These are phyloP conservation scores for Corythaeola cristata DNA, from an alignment of 2,113 vertebrate genomes.

Conservation along the genomic window DNA sequence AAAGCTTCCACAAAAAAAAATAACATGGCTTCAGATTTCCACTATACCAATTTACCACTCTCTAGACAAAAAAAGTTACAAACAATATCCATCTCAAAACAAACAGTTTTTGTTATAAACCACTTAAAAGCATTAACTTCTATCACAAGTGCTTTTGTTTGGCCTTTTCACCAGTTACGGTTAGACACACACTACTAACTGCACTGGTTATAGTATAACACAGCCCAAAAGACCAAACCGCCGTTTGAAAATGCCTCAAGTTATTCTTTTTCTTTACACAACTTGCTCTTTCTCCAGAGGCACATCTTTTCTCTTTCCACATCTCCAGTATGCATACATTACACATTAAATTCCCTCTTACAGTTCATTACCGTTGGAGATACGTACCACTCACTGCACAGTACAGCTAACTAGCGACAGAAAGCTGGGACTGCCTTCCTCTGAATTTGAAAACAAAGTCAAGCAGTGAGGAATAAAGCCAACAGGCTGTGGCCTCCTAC, in stretches of 20 bases:
- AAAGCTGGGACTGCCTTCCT: background rate
- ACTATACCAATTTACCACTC: background rate
- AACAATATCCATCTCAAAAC: background rate
- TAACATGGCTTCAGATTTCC: background rate
- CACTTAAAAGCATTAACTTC: background rate
- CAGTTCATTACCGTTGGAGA: background rate
- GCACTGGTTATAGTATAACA: background rate
- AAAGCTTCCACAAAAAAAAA: background rate
- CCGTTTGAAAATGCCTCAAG: background rate
- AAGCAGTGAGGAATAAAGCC: background rate
- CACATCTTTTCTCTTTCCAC: rapidly evolving
- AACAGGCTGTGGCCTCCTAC: background rate
- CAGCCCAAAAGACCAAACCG: background rate
- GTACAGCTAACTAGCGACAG: background rate
- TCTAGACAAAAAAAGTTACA: background rate
- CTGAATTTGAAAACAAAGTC: background rate
- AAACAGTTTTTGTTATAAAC: background rate
- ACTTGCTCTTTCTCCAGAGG: background rate
- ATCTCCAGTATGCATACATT: rapidly evolving
- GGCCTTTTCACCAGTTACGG: background rate
- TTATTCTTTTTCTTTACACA: background rate
- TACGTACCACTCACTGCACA: background rate
- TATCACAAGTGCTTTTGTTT: background rate
- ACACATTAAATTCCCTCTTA: background rate
- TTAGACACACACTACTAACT: background rate